A percentile compares a stretch with the other conserved stretches of the same genome.
phyloP scores from a whole-genome alignment of 1,140 invertebrate species.

The Lineus longissimus region DNA sequence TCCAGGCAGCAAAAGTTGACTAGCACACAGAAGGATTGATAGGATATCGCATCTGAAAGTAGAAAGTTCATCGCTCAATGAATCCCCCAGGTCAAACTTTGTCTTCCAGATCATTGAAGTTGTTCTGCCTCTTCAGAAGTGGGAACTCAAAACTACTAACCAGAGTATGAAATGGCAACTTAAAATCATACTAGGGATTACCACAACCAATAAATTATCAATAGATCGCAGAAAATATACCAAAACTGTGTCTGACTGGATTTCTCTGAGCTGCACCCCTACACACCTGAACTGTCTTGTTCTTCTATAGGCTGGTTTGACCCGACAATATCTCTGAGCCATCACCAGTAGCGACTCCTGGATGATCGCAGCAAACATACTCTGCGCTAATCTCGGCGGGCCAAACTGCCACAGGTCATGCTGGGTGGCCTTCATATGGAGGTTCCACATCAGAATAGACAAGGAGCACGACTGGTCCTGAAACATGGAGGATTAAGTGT shows the following conservation, averaged over 20 bases:
- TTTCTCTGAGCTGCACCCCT: too few relatives aligned
- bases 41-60: constrained; percentile 36
- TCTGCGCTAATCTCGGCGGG: constrained; percentile 39
- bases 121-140: too few relatives aligned
- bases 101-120: too few relatives aligned
- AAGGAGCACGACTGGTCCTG: constrained; percentile 49
- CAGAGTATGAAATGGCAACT: too few relatives aligned
- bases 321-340: constrained; percentile 36
- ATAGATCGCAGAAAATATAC: too few relatives aligned
- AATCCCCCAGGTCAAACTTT: too few relatives aligned
- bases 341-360: constrained; percentile 42
- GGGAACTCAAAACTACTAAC: too few relatives aligned
- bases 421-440: constrained; percentile 37
- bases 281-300: constrained; percentile 38
- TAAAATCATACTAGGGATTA: too few relatives aligned
- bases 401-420: constrained; percentile 43
- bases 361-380: constrained; percentile 34
- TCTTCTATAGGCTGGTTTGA: constrained; percentile 40
- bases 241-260: too few relatives aligned
- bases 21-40: constrained; percentile 36
- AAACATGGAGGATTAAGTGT: background rate
- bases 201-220: too few relatives aligned
- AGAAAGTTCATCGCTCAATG: background rate
- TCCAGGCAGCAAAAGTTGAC: constrained; percentile 32
- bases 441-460: constrained; percentile 49